Base-by-base conservation (phyloP, 2,113 vertebrate genomes). In the Crotalus tigris region DNA sequence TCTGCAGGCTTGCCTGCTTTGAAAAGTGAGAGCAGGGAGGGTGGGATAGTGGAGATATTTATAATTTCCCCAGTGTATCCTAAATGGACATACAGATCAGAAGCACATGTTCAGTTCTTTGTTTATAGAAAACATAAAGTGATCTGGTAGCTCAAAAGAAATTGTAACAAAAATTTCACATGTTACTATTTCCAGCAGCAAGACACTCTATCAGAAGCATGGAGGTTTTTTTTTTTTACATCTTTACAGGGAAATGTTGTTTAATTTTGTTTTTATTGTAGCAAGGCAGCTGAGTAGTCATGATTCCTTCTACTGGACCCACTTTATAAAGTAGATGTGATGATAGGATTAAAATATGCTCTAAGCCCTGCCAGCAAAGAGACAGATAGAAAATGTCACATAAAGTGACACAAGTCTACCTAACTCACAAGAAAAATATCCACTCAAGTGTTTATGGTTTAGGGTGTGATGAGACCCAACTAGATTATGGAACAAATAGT, bases 1-100 rank as follows among this genome's bases (percentile, higher is more conserved):
- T 90, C 92, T 88, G 94, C 92, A 92, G 94, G 91, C 93, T 88
- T 93, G 86, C n/a, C 92, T 94, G 96, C 93, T 87, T 88, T 1
- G 0, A 91, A 95, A 87, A 94, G 58, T 90, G 88, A 88, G 91
- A 92, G 59, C n/a, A 44, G 1, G 21, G 88, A 89, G 93, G 23
- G 81, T 92, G 90, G 61, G 92, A 0, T 0, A 1, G 0, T 92
- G 19, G 90, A 90, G 64, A 92, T 92, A 44, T 69, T 61, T 21
- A 0, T 93, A 95, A 94, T 64, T 89, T 89, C 26, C 61, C 87
- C 51, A 57, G 92, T 44, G 24, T 89, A 19, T 39, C 13, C 92
- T 85, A 75, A 88, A 89, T 91, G 29, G 64, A 85, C 26, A 49
- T n/a, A 53, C 92, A 93, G 93, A 85, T 26, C 49, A 6, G 23